These are phyloP conservation scores for Erynnis tages DNA, from an alignment of 2,888 invertebrate genomes.

Conservation along the genomic window DNA sequence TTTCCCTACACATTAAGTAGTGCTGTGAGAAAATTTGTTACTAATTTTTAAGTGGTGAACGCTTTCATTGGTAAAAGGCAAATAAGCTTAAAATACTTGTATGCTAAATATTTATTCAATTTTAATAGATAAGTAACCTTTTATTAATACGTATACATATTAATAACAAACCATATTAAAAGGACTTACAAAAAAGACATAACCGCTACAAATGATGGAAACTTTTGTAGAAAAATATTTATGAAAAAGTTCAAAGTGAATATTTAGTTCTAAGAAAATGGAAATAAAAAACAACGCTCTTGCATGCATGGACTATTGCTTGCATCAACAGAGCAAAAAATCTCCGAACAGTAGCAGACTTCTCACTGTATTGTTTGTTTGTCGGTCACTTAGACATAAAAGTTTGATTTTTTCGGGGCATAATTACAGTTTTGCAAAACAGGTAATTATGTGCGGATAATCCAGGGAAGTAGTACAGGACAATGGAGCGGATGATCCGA, in stretches of 20 bases:
- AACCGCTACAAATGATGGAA: no score
- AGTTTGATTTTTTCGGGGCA: slow-evolving; percentile 51
- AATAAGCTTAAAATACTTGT: background rate
- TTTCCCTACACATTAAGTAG: slow-evolving; percentile 28
- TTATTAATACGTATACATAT: no score
- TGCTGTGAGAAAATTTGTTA: slow-evolving; percentile 33
- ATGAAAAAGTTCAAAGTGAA: no score
- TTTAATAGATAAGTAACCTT: no score
- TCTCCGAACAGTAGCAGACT: slow-evolving; percentile 43
- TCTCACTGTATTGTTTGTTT: slow-evolving; percentile 44
- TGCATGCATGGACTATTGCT: slow-evolving; percentile 32
- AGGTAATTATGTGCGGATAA: slow-evolving; percentile 75
- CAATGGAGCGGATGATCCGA: slow-evolving; percentile 58
- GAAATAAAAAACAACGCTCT: slow-evolving; percentile 8
- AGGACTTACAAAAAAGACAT: no score
- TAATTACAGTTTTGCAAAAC: slow-evolving; percentile 71
- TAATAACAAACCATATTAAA: no score
- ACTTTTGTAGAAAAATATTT: no score
- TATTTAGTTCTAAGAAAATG: slow-evolving; percentile 11
- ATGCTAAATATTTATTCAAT: no score
- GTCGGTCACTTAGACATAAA: slow-evolving; percentile 59
- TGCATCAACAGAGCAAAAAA: slow-evolving; percentile 41
- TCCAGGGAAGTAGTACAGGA: slow-evolving; percentile 61
- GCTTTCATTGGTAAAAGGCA: background rate
- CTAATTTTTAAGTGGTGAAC: no score